Evolutionary conservation across 2,113 vertebrate genomes (phyloP), one percentile per base, ranked within the genome.

Genomic region (Crocuta crocuta): DNA sequence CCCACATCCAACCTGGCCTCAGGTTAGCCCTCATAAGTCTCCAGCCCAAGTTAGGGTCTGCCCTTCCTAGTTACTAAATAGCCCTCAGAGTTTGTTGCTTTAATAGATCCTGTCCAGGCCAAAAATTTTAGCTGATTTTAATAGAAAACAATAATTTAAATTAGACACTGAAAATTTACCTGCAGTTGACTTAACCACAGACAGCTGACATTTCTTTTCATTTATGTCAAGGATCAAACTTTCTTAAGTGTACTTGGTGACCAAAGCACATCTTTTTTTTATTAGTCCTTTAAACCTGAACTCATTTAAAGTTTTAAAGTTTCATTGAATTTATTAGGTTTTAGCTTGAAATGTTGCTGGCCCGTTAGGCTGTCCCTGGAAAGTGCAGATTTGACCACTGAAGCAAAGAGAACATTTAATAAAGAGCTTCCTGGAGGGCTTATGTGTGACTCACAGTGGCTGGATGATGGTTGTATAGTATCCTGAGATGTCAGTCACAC

Each of bases 251-350:
- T 71, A 39, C 61, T 89, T 88, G 48, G 89, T 24, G 65, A 31
- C 10, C 31, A 39, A 61, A 85, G 21, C 31, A n/a, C 21, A 85
- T 73, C n/a, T 39, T 88, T 97, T 50, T 50, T 89, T 90, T 82
- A 97, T 65, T 78, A 96, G 89, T 39, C 28, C 43, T 97, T 96
- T 93, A 82, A 93, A 93, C 55, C 83, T 28, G 92, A 73, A 85
- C 79, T 94, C 45, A 86, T 71, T 92, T 81, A 91, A 96, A 85
- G 93, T 24, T 80, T 92, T 81, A 89, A 96, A 91, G 93, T 24
- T 71, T 88, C 39, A 43, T 45, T 85, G 81, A 23, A 70, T 43
- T 93, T 91, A 96, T 53, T 88, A 61, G n/a, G 23, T 91, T 95
- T 88, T 65, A 88, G 35, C 71, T 93, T 76, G 70, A 95, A 93